Conservation (phyloP, 2,113 vertebrate species). For the Myotis davidii region DNA sequence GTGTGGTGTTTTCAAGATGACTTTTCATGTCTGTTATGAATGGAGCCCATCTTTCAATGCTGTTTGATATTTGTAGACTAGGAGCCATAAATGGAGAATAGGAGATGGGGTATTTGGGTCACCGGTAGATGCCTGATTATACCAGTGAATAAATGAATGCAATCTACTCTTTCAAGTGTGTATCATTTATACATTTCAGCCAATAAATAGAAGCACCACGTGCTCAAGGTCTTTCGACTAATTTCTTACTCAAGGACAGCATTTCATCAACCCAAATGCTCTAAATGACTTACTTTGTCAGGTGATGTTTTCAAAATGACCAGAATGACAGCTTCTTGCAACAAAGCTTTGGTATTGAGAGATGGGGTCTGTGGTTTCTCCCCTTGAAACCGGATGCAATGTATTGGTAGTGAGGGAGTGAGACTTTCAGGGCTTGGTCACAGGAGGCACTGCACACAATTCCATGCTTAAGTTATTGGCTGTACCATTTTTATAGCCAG, state of each 20-base stretch:
- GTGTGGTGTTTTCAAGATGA: neutral
- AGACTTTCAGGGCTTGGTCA: neutral
- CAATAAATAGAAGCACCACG: neutral
- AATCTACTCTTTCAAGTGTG: neutral
- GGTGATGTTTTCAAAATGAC: neutral
- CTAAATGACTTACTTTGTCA: neutral
- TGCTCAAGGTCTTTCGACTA: neutral
- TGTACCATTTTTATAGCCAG: neutral
- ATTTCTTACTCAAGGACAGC: neutral
- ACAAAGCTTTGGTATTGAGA: neutral
- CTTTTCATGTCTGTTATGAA: neutral
- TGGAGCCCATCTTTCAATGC: neutral
- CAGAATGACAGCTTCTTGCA: neutral
- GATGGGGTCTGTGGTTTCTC: neutral
- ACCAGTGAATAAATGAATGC: neutral
- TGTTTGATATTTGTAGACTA: neutral
- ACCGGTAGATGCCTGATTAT: neutral
- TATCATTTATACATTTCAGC: neutral
- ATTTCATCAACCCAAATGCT: neutral
- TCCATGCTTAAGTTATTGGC: neutral
- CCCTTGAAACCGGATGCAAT: neutral
- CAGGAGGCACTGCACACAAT: neutral
- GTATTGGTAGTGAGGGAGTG: fast-evolving
- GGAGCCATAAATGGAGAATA: neutral
- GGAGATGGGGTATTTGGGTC: neutral